Base-by-base conservation (phyloP, 1,140 invertebrate genomes). In the Drosophila orosa region DNA sequence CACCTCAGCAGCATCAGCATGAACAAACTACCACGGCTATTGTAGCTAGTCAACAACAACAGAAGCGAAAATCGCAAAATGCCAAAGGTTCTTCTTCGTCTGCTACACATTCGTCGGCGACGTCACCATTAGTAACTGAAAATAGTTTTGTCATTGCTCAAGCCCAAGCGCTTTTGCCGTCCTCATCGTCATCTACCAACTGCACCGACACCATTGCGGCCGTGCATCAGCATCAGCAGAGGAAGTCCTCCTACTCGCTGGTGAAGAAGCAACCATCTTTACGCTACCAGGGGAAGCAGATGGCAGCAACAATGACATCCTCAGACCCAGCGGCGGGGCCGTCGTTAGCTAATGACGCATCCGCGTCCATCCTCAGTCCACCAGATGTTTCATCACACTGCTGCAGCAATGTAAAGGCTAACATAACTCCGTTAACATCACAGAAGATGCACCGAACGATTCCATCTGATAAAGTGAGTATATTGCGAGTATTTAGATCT, bases 401-500 rank as follows among this genome's bases (percentile, higher is more conserved):
- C 45, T 73, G 76, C 63, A 56, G 42, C 42, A 73, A 65, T 61
- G 39, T 40, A 10, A 81, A 80, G 52, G 48, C 61, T 25, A 80
- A 48, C n/a, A 71, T 73, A 33, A 66, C 45, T 48, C 59, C 74
- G 9, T 42, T 86, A 50, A 83, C 78, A 74, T 75, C 80, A 45
- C 82, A 86, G 40, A 86, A 86, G 69, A 78, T 74, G 68, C 72
- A 73, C 54, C 69, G 80, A 63, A 83, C 82, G 42, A 85, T 85
- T 71, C 82, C 82, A 56, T 86, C 82, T 52, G 82, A 86, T 78
- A 86, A 86, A 75, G 82, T 86, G 19, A 86, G 80, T 56, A 8
- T 12, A 17, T 35, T 3, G n/a, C n/a, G n/a, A n/a, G 7, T n/a
- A 8, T 3, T 1, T 12, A 6, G 10, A 42, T 19, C 6, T 22